phyloP scores from a whole-genome alignment of 2,888 invertebrate species.

The Ornithoptera priamus region DNA sequence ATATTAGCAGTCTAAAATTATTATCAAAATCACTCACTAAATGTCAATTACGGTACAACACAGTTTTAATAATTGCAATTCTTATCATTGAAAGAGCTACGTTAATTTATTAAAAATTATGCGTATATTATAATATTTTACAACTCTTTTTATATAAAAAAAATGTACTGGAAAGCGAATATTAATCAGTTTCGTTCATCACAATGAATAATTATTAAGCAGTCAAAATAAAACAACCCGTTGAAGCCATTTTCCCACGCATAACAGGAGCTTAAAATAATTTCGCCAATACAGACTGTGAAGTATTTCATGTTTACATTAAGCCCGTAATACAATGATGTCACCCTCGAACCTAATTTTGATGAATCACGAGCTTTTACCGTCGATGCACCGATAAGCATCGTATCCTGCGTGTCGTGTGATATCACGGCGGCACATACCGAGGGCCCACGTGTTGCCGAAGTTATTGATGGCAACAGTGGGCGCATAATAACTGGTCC shows the following conservation, averaged over 20 bases:
- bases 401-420: slow-evolving; percentile 57
- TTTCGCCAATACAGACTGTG: slow-evolving; percentile 32
- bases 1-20: too few relatives aligned
- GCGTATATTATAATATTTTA: too few relatives aligned
- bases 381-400: slow-evolving; percentile 73
- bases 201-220: slow-evolving; percentile 1
- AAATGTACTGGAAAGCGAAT: too few relatives aligned
- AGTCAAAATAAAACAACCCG: neutral
- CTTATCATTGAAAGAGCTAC: too few relatives aligned
- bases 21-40: too few relatives aligned
- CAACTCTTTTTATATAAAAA: too few relatives aligned
- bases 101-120: too few relatives aligned
- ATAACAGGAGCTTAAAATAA: slow-evolving; percentile 10
- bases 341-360: slow-evolving; percentile 69
- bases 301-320: slow-evolving; percentile 51
- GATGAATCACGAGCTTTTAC: slow-evolving; percentile 76
- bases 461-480: slow-evolving; percentile 71
- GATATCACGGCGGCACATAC: slow-evolving; percentile 53
- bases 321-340: slow-evolving; percentile 63
- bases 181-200: too few relatives aligned
- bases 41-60: too few relatives aligned
- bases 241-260: slow-evolving; percentile 2
- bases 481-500: slow-evolving; percentile 78
- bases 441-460: slow-evolving; percentile 71
- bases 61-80: too few relatives aligned